Evolutionary conservation across 2,113 vertebrate genomes (phyloP), one percentile per base, ranked within the genome.

Genomic region (Meleagris gallopavo): DNA sequence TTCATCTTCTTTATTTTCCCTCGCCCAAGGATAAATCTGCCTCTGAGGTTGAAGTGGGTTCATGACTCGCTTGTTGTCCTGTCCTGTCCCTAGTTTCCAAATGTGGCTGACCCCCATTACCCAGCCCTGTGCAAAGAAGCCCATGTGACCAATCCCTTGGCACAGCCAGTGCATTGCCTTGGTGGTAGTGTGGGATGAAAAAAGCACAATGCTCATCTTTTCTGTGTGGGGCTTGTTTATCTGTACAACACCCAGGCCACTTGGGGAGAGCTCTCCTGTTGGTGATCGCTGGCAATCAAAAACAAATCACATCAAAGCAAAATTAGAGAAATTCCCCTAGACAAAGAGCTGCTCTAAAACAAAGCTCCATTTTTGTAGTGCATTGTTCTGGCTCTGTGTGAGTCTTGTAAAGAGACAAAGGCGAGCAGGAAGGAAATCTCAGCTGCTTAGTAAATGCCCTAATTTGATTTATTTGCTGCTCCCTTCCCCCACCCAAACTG

Each of bases 351-450:
- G 25, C 70, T 92, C 76, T 89, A 79, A 94, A 95, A 96, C 96
- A 95, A 96, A 97, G 95, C 79, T 18, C 12, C 43, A 0, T 86
- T 93, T 89, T 91, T 94, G 87, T 82, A 30, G 45, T 82, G 75
- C 78, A 94, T 91, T 97, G 96, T 96, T 83, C 80, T 83, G 27
- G n/a, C 87, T 95, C 94, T 95, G 93, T 81, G 87, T 88, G 94
- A 92, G 81, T 82, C 72, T 83, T 83, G 84, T 73, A 36, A 83
- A 85, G 72, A 92, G 89, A 91, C 92, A 96, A 95, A 96, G 92
- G 69, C 30, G 0, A 77, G 87, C 48, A 90, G 94, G 89, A 93
- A 95, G 91, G 94, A 88, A 87, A 90, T 80, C 77, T 94, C 94
- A 77, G 86, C 93, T 95, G 91, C 86, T 95, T 94, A 88, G 76